These are phyloP conservation scores for Mareca penelope DNA, from an alignment of 2,797 vertebrate genomes.

Conservation along the genomic window DNA sequence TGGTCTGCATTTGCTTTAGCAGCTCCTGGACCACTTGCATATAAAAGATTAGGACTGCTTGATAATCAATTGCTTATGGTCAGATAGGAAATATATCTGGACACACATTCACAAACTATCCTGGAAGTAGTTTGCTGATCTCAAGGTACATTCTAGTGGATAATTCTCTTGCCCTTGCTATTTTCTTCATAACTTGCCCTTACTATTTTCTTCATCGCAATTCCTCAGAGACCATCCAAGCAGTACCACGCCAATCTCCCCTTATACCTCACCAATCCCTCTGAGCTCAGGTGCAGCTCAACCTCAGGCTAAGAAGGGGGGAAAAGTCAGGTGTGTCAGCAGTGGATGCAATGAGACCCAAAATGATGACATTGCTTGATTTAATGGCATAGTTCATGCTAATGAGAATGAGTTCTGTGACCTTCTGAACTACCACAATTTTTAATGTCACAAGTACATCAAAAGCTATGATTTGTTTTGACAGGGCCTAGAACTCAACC, in stretches of 20 bases:
- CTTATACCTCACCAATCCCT: neutral
- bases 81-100: neutral
- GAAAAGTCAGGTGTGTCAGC: neutral
- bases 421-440: neutral
- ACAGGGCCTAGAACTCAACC: neutral
- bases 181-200: neutral
- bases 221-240: neutral
- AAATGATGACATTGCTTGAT: neutral
- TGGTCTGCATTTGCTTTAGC: neutral
- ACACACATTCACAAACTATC: neutral
- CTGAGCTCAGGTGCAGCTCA: neutral
- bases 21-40: neutral
- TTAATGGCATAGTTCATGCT: neutral
- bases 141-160: neutral
- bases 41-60: neutral
- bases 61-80: neutral
- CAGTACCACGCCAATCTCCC: neutral
- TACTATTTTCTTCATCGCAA: neutral
- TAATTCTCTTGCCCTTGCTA: neutral
- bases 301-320: neutral
- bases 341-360: neutral
- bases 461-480: neutral
- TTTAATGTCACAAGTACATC: neutral
- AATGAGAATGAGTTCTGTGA: neutral
- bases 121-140: neutral